Conservation (phyloP, 2,888 invertebrate genomes). For the Ditylenchus weischeri region DNA sequence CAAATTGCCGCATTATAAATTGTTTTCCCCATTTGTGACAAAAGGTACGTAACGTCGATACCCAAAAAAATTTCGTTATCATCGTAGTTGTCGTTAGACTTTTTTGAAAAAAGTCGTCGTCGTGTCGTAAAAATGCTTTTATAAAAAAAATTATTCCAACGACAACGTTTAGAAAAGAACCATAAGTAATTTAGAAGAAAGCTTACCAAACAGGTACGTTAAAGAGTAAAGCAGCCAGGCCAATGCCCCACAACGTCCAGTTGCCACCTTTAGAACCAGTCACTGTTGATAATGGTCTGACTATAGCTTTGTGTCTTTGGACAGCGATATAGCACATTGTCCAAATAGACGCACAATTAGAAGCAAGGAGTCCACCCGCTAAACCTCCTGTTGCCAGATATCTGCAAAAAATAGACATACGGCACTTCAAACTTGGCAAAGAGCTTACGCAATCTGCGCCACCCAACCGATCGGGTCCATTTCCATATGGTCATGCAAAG, state of each 20-base stretch:
- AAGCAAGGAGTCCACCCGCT: constrained; percentile 43
- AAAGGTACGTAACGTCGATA: no score
- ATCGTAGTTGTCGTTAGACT: no score
- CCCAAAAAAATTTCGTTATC: no score
- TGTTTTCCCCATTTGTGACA: no score
- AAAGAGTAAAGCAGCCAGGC: constrained; percentile 47
- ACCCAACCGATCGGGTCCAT: constrained; percentile 36
- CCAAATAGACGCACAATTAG: constrained; percentile 57
- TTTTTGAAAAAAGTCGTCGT: no score
- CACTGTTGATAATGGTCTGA: constrained; percentile 37
- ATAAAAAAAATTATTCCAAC: no score
- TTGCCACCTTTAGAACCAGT: constrained; percentile 29
- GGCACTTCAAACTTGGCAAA: not conserved
- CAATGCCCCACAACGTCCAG: constrained; percentile 44
- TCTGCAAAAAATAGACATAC: not conserved
- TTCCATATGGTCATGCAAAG: constrained; percentile 51
- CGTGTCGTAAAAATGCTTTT: no score
- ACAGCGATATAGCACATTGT: constrained; percentile 56
- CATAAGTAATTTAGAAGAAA: not conserved
- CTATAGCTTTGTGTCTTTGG: constrained; percentile 50
- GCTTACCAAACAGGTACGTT: constrained; percentile 52
- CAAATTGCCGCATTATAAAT: no score
- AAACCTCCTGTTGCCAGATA: constrained; percentile 52
- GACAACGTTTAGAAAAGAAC: no score
- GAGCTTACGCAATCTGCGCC: constrained; percentile 45